These are phyloP conservation scores for Enteromius mattozi DNA, from an alignment of 2,797 vertebrate species.

Conservation along the genomic window DNA sequence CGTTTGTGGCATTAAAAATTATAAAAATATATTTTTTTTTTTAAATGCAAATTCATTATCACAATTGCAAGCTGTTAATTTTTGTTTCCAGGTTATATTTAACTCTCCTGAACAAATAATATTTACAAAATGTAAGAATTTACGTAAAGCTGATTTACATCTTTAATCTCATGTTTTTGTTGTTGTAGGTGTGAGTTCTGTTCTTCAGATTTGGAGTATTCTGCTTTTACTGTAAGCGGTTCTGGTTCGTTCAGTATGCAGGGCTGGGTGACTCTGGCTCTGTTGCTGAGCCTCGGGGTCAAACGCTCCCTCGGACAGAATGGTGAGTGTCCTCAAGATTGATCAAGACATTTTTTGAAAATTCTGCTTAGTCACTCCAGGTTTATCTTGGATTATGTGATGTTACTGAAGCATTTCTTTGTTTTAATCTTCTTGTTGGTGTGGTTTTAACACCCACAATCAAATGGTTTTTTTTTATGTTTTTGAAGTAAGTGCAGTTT, in stretches of 20 bases:
- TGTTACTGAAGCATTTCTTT: neutral
- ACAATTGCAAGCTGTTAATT: neutral
- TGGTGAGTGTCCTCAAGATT: constrained; percentile 63
- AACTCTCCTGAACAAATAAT: neutral
- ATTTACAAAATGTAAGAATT: neutral
- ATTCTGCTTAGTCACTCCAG: neutral
- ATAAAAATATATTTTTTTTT: no score
- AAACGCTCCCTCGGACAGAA: constrained; percentile 52
- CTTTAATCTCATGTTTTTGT: constrained; percentile 8
- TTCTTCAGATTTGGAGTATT: neutral
- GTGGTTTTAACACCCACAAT: neutral
- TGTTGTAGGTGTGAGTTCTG: neutral
- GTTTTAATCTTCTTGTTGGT: neutral
- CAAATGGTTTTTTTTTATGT: neutral
- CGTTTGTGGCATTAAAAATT: neutral
- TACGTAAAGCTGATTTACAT: neutral
- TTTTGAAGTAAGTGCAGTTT: neutral
- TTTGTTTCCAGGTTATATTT: neutral
- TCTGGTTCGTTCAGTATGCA: constrained; percentile 25
- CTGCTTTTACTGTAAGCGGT: neutral
- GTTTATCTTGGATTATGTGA: neutral
- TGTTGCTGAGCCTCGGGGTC: constrained; percentile 60
- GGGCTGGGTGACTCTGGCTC: constrained; percentile 33
- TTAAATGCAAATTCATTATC: neutral
- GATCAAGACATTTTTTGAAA: neutral